Evolutionary conservation across 2,113 vertebrate genomes (phyloP), one percentile per base, ranked within the genome.

Genomic region (Bos taurus): DNA sequence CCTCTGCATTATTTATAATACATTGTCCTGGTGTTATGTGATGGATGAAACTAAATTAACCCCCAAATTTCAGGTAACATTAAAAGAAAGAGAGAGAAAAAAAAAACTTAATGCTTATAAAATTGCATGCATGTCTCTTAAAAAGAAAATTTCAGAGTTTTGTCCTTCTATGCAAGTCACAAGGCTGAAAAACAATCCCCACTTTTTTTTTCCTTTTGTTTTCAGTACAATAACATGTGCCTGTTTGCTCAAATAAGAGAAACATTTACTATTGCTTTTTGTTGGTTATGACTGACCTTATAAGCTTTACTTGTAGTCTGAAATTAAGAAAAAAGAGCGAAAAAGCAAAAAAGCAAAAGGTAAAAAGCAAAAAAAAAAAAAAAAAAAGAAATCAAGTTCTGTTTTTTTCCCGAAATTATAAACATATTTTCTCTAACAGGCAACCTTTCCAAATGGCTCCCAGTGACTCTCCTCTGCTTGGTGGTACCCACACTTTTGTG

Each of bases 1-100:
- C 23, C 23, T 85, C 26, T 17, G 16, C 15, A 81, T 78, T 88
- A 74, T 96, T 85, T 91, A 50, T 50, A 93, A 85, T 54, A 91
- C 43, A 59, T 16, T 52, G 1, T 36, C 12, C 3, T 88, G 23
- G 1, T 67, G 2, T 60, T 88, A n/a, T 23, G 2, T 54, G 7
- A 93, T 50, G 23, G 7, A 23, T 84, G 59, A 91, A 94, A 85
- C 4, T n/a, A 81, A 97, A n/a, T 4, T n/a, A 81, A 59, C 28
- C 28, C 13, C 11, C 48, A 97, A 77, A 77, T 64, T 15, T 87
- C 52, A 82, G 16, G 5, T 77, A 94, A 64, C 21, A 78, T 83
- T 12, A 74, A 71, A 90, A 78, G 40, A 74, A 88, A 88, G 71
- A 64, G 6, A 23, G 0, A 12, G 4, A 36, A 67, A 21, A 10